phyloP scores from a whole-genome alignment of 2,888 invertebrate genomes.

The Tromatobia lineatoria region DNA sequence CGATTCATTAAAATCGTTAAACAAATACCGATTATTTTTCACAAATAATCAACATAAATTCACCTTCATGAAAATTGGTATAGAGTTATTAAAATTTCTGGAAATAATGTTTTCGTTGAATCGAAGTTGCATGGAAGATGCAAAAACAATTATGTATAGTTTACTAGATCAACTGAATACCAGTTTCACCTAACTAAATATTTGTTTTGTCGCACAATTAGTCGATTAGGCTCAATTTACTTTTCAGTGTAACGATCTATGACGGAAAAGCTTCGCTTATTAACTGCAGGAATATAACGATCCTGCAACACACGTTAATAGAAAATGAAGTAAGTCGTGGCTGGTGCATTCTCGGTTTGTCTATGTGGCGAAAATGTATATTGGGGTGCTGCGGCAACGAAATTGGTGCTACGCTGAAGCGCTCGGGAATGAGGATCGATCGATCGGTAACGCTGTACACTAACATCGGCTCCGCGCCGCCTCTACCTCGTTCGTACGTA shows the following conservation, averaged over 20 bases:
- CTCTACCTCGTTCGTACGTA: conserved; percentile 69
- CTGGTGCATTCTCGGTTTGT: conserved; percentile 37
- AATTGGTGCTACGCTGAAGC: conserved; percentile 45
- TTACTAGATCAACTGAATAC: too few species aligned
- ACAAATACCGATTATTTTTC: too few species aligned
- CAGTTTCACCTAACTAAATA: too few species aligned
- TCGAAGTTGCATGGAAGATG: too few species aligned
- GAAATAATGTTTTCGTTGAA: too few species aligned
- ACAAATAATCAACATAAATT: too few species aligned
- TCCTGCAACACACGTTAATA: conserved; percentile 9
- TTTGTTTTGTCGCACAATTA: too few species aligned
- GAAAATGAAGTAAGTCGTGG: conserved; percentile 5
- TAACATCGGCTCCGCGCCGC: conserved; percentile 27
- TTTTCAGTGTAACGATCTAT: conserved; percentile 51
- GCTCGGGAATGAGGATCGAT: conserved; percentile 60
- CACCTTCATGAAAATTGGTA: too few species aligned
- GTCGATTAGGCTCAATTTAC: too few species aligned
- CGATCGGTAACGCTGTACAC: conserved; percentile 46
- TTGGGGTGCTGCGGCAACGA: conserved; percentile 10
- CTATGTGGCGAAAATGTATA: conserved; percentile 27
- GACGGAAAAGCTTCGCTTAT: conserved; percentile 56
- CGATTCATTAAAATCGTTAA: too few species aligned
- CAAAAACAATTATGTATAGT: too few species aligned
- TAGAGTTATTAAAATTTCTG: too few species aligned
- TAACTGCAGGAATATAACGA: conserved; percentile 48